Evolutionary conservation across 2,113 vertebrate species (phyloP).

Genomic region (Calypte anna): DNA sequence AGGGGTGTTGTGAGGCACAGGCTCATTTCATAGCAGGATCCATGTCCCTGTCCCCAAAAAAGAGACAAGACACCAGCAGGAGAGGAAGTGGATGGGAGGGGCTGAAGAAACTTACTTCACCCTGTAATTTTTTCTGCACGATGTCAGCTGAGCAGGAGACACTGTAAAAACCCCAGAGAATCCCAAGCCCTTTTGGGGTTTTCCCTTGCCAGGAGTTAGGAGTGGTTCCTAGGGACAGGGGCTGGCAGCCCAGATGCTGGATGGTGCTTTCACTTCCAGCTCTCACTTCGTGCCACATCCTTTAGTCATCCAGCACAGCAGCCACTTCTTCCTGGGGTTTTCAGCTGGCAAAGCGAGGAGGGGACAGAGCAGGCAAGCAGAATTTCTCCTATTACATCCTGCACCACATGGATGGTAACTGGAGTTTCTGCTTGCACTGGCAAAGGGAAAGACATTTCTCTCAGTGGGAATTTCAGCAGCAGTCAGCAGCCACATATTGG

Average conservation of each 20-base stretch:
- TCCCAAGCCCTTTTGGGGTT: background rate
- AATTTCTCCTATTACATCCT: background rate
- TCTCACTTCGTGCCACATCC: background rate
- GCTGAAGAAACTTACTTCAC: background rate
- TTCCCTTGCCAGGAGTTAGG: background rate
- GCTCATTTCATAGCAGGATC: background rate
- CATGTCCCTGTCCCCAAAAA: background rate
- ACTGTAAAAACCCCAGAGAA: background rate
- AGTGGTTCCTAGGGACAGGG: background rate
- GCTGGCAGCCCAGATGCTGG: background rate
- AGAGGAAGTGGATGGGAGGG: background rate
- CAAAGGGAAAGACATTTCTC: background rate
- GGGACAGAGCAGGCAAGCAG: background rate
- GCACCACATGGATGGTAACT: background rate
- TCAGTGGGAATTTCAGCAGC: background rate
- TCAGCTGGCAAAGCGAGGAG: background rate
- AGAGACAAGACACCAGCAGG: background rate
- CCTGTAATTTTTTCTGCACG: background rate
- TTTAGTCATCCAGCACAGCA: background rate
- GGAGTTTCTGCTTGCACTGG: background rate
- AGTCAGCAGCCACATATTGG: background rate
- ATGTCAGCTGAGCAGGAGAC: background rate
- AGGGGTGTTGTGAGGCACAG: background rate
- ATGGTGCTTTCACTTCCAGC: background rate
- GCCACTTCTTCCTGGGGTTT: background rate